A percentile compares a stretch with the other conserved stretches of the same genome.
These are phyloP conservation scores for Phrynosoma blainvillii DNA, from an alignment of 2,113 vertebrate genomes.

Conservation along the genomic window DNA sequence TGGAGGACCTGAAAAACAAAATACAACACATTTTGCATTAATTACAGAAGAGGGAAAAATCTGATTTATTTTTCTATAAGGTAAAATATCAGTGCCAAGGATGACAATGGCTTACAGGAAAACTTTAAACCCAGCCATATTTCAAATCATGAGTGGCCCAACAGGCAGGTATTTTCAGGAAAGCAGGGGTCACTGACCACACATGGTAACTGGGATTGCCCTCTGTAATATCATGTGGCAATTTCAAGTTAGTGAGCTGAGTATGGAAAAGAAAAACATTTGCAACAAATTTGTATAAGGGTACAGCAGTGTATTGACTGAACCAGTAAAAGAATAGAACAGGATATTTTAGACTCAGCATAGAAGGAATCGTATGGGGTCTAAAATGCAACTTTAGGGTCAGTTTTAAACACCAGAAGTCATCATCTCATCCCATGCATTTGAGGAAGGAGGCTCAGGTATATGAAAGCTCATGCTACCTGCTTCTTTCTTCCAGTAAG, in stretches of 20 bases:
- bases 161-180: background rate
- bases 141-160: background rate
- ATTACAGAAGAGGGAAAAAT: background rate
- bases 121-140: background rate
- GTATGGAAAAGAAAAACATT: background rate
- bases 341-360: background rate
- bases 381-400: background rate
- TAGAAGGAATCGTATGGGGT: background rate
- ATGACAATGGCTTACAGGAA: background rate
- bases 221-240: background rate
- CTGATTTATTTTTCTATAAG: background rate
- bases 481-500: too few species aligned
- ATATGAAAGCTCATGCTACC: too few species aligned
- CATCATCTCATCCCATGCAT: background rate
- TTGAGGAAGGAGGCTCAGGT: too few species aligned
- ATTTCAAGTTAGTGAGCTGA: too few species aligned
- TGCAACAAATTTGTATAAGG: background rate
- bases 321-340: background rate
- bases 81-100: background rate
- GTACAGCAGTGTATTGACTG: background rate
- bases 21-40: conserved; percentile 35
- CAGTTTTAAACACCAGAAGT: background rate
- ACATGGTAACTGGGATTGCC: background rate
- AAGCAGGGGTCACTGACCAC: background rate
- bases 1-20: conserved; percentile 90